These are phyloP conservation scores for Empidonax alnorum DNA, from an alignment of 2,113 vertebrate genomes.

Conservation along the genomic window DNA sequence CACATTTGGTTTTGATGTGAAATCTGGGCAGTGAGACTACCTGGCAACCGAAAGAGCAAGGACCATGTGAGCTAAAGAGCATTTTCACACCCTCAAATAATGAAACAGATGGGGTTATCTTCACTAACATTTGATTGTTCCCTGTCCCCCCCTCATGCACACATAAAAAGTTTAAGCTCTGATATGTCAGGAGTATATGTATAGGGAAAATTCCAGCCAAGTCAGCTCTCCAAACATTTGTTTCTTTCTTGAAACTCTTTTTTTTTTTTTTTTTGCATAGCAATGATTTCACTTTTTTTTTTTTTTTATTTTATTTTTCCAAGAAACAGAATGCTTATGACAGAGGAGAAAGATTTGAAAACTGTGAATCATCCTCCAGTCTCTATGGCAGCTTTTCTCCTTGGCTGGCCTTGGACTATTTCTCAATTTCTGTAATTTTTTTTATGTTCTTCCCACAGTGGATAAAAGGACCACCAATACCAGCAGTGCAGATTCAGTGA, in stretches of 20 bases:
- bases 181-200: not conserved
- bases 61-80: not conserved
- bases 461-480: not conserved
- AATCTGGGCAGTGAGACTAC: constrained; percentile 7
- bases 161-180: not conserved
- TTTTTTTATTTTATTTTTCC: not conserved
- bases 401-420: not conserved
- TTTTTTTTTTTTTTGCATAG: not conserved
- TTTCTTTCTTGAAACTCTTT: not conserved
- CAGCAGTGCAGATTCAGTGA: not conserved
- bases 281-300: not conserved
- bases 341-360: not conserved
- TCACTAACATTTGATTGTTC: constrained; percentile 5
- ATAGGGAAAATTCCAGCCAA: constrained; percentile 5
- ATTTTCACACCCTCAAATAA: not conserved
- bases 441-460: not conserved
- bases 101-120: constrained; percentile 17
- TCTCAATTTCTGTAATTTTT: not conserved
- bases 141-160: not conserved
- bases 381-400: not conserved
- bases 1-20: not conserved
- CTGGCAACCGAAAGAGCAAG: not conserved
- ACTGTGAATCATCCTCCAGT: constrained; percentile 14
- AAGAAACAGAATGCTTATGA: constrained; percentile 34
- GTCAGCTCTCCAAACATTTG: constrained; percentile 4